Evolutionary conservation across 2,113 vertebrate genomes (phyloP), one percentile per base, ranked within the genome.

Genomic region (Nothoprocta pentlandii): DNA sequence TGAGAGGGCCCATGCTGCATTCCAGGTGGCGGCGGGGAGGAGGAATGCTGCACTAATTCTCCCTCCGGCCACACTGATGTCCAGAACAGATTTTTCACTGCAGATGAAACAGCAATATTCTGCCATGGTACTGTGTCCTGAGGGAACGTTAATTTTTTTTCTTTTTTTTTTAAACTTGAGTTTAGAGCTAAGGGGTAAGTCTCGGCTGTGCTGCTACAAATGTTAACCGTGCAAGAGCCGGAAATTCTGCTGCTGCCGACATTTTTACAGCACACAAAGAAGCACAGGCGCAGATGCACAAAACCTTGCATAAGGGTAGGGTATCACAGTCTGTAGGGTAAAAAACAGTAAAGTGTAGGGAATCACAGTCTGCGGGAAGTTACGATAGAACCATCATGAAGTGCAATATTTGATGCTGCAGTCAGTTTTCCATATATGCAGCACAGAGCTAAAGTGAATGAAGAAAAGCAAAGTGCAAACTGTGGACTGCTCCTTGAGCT

Each of bases 21-120:
- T 92, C 94, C 96, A 96, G 91, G 77, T 87, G 86, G 80, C 93
- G 83, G 83, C 93, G 80, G 68, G 67, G 88, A 94, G 83, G 92
- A 92, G 89, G 96, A 96, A 96, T 95, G 91, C 61, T 93, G 83
- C 78, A 58, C 86, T 93, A 86, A 84, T 90, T 94, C 69, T 89
- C 69, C 89, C 88, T 94, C 80, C 0, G 21, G 90, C 90, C 77
- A 95, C 47, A 86, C 83, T 95, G 80, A 68, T 84, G 80, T 93
- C 86, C 95, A 96, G 95, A 94, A 86, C 83, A 94, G 77, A 95
- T 93, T 92, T 96, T 93, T 95, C 77, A 87, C 32, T 0, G 0
- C 69, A 68, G 53, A 87, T 51, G 83, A 86, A 94, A 90, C 13
- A 3, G 69, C 74, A 89, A n/a, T 78, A 47, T 92, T 92, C 77